Percentiles rank a stretch among this genome's conserved stretches.
These are phyloP conservation scores for Apodemia arnacis DNA, from an alignment of 2,888 invertebrate species.

Conservation along the genomic window DNA sequence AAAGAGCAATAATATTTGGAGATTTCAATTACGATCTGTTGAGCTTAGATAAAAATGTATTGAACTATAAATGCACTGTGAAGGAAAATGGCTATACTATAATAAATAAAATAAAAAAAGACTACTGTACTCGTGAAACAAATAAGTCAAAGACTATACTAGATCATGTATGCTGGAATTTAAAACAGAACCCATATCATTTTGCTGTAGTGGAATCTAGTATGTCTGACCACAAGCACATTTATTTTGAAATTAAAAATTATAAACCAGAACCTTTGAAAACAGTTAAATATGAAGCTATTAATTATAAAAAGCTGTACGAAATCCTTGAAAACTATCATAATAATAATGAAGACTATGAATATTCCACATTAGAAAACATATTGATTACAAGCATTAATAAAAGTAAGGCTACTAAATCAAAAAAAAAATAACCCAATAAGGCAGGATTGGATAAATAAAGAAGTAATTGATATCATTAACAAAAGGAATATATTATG, in stretches of 20 bases:
- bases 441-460: too few species aligned
- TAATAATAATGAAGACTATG: too few species aligned
- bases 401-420: too few species aligned
- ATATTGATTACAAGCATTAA: too few species aligned
- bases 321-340: too few species aligned
- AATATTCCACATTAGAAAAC: too few species aligned
- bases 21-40: slow-evolving; percentile 73
- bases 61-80: slow-evolving; percentile 24
- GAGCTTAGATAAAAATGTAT: slow-evolving; percentile 24
- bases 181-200: slow-evolving; percentile 26
- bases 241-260: slow-evolving; percentile 39
- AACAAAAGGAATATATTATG: too few species aligned
- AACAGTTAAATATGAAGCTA: not conserved
- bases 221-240: slow-evolving; percentile 50
- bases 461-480: too few species aligned
- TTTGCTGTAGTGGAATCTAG: slow-evolving; percentile 36
- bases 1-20: slow-evolving; percentile 70
- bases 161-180: slow-evolving; percentile 46
- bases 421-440: too few species aligned
- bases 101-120: slow-evolving; percentile 23
- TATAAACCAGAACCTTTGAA: not conserved
- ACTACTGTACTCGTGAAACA: slow-evolving; percentile 36
- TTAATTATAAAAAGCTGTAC: not conserved
- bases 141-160: slow-evolving; percentile 34
- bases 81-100: slow-evolving; percentile 34